phyloP scores from a whole-genome alignment of 2,113 vertebrate species.

The Chaetodon trifascialis region DNA sequence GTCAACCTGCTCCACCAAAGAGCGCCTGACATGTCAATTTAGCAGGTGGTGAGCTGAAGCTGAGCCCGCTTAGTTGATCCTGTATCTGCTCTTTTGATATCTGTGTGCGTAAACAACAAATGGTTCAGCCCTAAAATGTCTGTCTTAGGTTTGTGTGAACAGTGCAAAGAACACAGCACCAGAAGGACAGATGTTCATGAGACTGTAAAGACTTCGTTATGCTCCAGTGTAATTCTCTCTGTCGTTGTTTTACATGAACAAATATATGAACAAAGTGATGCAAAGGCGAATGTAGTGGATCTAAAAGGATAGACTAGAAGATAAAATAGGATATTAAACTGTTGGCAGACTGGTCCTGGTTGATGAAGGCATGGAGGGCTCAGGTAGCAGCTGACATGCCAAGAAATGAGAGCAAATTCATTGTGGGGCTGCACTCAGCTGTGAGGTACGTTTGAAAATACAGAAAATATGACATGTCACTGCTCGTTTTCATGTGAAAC shows the following conservation, averaged over 20 bases:
- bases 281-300: background rate
- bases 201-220: background rate
- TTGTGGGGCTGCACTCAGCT: background rate
- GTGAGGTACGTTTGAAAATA: background rate
- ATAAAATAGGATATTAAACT: background rate
- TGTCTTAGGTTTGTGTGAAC: constrained; percentile 1
- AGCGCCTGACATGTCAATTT: constrained; percentile 64
- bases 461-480: background rate
- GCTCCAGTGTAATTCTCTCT: background rate
- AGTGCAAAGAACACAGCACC: background rate
- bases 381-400: background rate
- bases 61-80: constrained; percentile 13
- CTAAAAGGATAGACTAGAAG: background rate
- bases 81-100: constrained; percentile 18
- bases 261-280: background rate
- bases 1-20: constrained; percentile 40
- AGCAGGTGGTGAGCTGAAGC: constrained; percentile 15
- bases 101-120: constrained; percentile 21
- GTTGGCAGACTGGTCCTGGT: background rate
- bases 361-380: background rate
- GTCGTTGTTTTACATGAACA: background rate
- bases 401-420: background rate
- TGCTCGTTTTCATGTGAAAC: background rate
- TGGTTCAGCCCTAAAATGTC: constrained; percentile 10
- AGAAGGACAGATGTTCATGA: background rate